Conservation (phyloP, 1,140 invertebrate species). For the Nasonia vitripennis region DNA sequence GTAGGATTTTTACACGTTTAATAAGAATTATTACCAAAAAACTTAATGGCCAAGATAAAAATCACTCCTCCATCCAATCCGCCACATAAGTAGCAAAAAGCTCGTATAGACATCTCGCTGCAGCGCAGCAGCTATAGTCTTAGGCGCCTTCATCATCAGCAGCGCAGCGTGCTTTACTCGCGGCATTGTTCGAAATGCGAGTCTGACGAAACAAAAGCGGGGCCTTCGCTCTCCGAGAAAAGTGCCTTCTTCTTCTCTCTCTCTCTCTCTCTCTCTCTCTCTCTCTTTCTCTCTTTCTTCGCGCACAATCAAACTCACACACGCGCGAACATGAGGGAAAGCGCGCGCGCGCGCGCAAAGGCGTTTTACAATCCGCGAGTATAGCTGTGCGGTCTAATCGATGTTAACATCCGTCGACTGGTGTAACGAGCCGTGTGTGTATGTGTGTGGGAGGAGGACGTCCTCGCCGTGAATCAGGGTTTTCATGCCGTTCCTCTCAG, state of each 20-base stretch:
- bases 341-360: not conserved
- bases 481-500: conserved; percentile 54
- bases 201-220: conserved; percentile 37
- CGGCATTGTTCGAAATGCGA: conserved; percentile 23
- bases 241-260: conserved; percentile 4
- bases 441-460: conserved; percentile 52
- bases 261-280: not conserved
- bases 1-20: no score
- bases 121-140: not conserved
- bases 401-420: conserved; percentile 43
- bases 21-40: no score
- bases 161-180: not conserved
- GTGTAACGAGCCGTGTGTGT: conserved; percentile 32
- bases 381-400: conserved; percentile 34
- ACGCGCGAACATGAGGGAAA: not conserved
- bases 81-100: not conserved
- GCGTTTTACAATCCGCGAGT: conserved; percentile 2
- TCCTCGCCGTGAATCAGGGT: conserved; percentile 57
- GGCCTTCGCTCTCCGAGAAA: conserved; percentile 27
- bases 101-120: not conserved
- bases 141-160: not conserved
- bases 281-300: not conserved
- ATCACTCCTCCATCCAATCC: no score
- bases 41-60: no score
- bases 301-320: not conserved